Conservation (phyloP, 2,888 invertebrate species). For the Lepeophtheirus nordmannii region DNA sequence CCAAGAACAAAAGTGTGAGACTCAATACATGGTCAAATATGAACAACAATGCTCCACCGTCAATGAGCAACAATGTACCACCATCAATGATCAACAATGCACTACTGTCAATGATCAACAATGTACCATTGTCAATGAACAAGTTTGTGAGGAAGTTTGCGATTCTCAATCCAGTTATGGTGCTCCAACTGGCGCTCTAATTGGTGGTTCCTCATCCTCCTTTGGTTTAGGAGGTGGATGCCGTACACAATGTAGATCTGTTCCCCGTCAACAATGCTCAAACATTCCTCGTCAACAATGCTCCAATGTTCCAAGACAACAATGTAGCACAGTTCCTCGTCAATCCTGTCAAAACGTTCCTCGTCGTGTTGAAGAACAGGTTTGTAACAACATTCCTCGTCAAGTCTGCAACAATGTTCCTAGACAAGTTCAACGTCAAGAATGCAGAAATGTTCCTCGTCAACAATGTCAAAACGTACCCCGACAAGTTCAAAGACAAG, state of each 20-base stretch:
- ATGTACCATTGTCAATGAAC: conserved; percentile 3
- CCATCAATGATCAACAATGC: conserved; percentile 12
- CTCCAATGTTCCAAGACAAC: conserved; percentile 13
- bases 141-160: background rate
- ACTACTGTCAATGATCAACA: conserved; percentile 9
- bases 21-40: background rate
- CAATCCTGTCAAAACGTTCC: background rate
- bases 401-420: conserved; percentile 17
- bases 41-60: conserved; percentile 10
- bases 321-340: conserved; percentile 4
- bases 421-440: background rate
- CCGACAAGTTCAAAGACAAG: background rate
- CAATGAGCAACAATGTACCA: conserved; percentile 7
- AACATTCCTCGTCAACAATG: background rate
- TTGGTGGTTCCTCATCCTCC: background rate
- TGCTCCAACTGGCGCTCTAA: background rate
- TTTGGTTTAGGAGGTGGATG: too few relatives aligned
- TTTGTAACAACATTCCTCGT: conserved; percentile 12
- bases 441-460: conserved; percentile 1
- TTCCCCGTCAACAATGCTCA: background rate
- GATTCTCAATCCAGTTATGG: background rate
- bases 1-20: conserved; percentile 16
- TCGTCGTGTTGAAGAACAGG: background rate
- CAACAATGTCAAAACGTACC: background rate
- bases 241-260: background rate